Base-by-base conservation (phyloP, 1,140 invertebrate species). In the Zophobas morio region DNA sequence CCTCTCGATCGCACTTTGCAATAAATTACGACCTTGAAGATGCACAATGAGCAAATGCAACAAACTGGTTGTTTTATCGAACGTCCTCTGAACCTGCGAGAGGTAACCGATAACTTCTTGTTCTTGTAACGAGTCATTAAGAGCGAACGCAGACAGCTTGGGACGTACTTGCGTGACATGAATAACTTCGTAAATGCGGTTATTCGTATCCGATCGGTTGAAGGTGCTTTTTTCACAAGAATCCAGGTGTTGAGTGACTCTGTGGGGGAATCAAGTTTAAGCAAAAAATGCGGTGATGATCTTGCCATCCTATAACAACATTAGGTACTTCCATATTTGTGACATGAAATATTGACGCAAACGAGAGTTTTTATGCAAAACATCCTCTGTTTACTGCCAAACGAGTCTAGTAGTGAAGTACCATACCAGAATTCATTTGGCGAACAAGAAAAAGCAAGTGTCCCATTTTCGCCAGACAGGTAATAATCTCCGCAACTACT, bases 161-260 rank as follows among this genome's bases (percentile, higher is more conserved):
- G 60, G 60, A 66, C 49, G 37, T 39, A 60, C 60, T 66, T 66
- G 60, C 60, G 60, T 66, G 60, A 66, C 60, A 66, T 66, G 60
- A 66, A 66, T 66, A 39, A 60, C 34, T 39, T 60, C 36, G n/a
- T 39, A 54, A 39, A 60, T 60, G 56, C n/a, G 56, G 36, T 46
- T 60, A 60, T 36, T 60, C 56, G 56, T 36, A 60, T 60, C 56
- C 8, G 56, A 60, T 60, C 20, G 20, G 20, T 60, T 60, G 34
- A n/a, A 8, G 34, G 1, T 8, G 56, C 36, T 60, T 60, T 60
- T 60, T 36, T 8, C 56, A 37, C 35, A 60, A 54, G 51, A 54
- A 36, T 46, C 3, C 42, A 46, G 42, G 8, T 46, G 20, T 20
- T 20, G 20, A 20, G 20, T 20, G 20, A 20, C 20, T 20, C 20